Percentiles rank a stretch among this genome's conserved stretches.
phyloP scores from a whole-genome alignment of 2,888 invertebrate species.

The Catocala sponsa region DNA sequence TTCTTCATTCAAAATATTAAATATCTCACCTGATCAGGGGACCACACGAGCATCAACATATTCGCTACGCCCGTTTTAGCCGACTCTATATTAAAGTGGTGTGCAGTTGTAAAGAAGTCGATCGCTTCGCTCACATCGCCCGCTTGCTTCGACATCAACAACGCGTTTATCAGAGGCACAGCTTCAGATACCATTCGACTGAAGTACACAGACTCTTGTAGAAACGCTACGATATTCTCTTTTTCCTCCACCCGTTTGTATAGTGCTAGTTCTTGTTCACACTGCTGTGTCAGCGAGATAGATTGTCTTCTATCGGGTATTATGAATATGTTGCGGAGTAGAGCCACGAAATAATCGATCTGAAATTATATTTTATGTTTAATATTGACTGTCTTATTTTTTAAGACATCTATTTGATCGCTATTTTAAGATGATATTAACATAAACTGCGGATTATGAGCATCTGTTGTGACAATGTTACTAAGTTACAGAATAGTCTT shows the following conservation, averaged over 20 bases:
- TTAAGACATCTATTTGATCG: too few species aligned
- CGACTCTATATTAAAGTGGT: constrained; percentile 92
- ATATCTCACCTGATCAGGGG: constrained; percentile 90
- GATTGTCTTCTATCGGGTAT: constrained; percentile 73
- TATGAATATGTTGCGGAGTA: constrained; percentile 78
- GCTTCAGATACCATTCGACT: constrained; percentile 79
- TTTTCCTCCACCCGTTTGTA: constrained; percentile 88
- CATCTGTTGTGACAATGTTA: too few species aligned
- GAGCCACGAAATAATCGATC: constrained; percentile 81
- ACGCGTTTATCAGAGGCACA: constrained; percentile 89
- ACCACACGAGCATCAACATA: constrained; percentile 94
- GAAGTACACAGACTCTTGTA: constrained; percentile 90
- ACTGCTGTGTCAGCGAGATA: constrained; percentile 70
- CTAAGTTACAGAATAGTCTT: too few species aligned
- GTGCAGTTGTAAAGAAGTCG: constrained; percentile 94
- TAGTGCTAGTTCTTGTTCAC: constrained; percentile 78
- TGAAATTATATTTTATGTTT: constrained; percentile 57
- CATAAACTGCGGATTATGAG: too few species aligned
- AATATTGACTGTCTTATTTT: background rate
- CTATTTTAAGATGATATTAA: too few species aligned
- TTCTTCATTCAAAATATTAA: background rate
- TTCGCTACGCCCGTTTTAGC: constrained; percentile 91
- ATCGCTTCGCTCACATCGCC: constrained; percentile 96
- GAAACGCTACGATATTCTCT: constrained; percentile 91
- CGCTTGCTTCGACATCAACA: constrained; percentile 91